phyloP scores from a whole-genome alignment of 2,113 vertebrate species.

The Eira barbara region DNA sequence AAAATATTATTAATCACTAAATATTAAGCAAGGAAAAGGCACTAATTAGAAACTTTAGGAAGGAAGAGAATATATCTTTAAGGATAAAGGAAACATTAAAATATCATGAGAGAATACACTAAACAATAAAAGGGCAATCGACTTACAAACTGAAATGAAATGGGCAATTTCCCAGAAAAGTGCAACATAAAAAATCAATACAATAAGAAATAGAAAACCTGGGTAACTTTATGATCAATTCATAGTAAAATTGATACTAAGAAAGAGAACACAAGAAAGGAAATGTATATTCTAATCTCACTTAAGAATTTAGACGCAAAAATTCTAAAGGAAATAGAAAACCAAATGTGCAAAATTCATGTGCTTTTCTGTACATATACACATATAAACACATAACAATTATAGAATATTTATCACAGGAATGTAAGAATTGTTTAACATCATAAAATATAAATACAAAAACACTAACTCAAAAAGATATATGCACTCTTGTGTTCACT shows the following conservation, averaged over 20 bases:
- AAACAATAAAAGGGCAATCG: background rate
- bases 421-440: background rate
- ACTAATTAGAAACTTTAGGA: background rate
- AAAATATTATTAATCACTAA: constrained; percentile 28
- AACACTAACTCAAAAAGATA: background rate
- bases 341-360: background rate
- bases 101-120: background rate
- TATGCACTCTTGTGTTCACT: background rate
- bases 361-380: background rate
- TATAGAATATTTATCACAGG: background rate
- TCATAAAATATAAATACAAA: background rate
- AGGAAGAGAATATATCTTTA: background rate
- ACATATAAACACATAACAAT: background rate
- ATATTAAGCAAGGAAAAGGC: background rate
- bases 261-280: background rate
- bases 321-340: constrained; percentile 21
- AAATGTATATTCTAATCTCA: background rate
- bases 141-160: background rate
- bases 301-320: background rate
- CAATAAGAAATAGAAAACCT: background rate
- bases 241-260: background rate
- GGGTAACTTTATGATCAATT: background rate
- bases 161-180: background rate
- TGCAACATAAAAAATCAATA: background rate
- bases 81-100: background rate